Evolutionary conservation across 2,888 invertebrate genomes (phyloP).

Genomic region (Noctua janthina): DNA sequence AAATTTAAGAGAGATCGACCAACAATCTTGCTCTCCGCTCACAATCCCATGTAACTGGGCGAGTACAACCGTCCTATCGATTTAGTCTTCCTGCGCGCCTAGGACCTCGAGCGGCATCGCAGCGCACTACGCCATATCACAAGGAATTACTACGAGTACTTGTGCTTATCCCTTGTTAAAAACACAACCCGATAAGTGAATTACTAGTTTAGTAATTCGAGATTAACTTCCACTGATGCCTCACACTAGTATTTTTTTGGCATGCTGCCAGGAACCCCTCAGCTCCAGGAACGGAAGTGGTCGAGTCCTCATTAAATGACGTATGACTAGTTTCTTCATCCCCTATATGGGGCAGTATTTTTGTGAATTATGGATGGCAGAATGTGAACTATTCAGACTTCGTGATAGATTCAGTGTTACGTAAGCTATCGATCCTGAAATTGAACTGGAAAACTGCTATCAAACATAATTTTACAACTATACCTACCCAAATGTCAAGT

Average conservation of each 20-base stretch:
- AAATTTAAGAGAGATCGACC: slow-evolving; percentile 10
- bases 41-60: slow-evolving; percentile 27
- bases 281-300: slow-evolving; percentile 43
- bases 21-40: slow-evolving; percentile 24
- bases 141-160: slow-evolving; percentile 19
- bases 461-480: neutral
- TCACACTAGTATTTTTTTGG: slow-evolving; percentile 51
- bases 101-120: slow-evolving; percentile 11
- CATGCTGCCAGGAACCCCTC: slow-evolving; percentile 35
- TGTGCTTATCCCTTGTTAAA: slow-evolving; percentile 35
- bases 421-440: slow-evolving; percentile 27
- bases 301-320: slow-evolving; percentile 38
- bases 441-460: neutral
- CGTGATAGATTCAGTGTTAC: slow-evolving; percentile 16
- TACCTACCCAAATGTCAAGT: neutral
- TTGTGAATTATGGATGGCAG: neutral
- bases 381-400: slow-evolving; percentile 11
- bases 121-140: slow-evolving; percentile 19
- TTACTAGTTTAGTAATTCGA: slow-evolving; percentile 46
- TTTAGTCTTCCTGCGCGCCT: slow-evolving; percentile 35
- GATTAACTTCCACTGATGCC: slow-evolving; percentile 44
- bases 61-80: slow-evolving; percentile 36
- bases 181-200: slow-evolving; percentile 38
- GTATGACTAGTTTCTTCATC: slow-evolving; percentile 28
- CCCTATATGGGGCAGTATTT: slow-evolving; percentile 8